Conservation (phyloP, 2,888 invertebrate genomes). For the Pomacea canaliculata region DNA sequence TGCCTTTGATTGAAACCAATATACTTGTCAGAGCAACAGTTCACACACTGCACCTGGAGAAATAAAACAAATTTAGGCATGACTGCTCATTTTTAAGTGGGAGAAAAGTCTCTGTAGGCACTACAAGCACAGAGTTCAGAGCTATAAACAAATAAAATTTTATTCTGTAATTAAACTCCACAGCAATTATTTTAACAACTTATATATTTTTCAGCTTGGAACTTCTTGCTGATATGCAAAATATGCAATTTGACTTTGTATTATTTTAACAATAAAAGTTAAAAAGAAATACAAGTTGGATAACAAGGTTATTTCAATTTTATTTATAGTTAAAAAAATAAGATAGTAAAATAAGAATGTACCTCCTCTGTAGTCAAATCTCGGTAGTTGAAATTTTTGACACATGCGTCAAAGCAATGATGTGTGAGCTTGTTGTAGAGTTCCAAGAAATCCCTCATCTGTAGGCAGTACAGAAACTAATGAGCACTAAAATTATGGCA, state of each 20-base stretch:
- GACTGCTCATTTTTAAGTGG: not conserved
- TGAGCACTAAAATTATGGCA: not conserved
- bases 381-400: slow-evolving; percentile 48
- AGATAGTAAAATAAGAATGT: slow-evolving; percentile 3
- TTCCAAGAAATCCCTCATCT: slow-evolving; percentile 56
- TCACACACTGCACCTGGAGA: slow-evolving; percentile 73
- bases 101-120: slow-evolving; percentile 47
- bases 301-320: no score
- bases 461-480: slow-evolving; percentile 29
- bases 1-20: slow-evolving; percentile 75
- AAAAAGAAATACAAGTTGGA: no score
- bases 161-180: no score
- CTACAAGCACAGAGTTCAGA: no score
- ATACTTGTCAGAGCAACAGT: slow-evolving; percentile 74
- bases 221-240: no score
- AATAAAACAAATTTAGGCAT: slow-evolving; percentile 3
- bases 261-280: no score
- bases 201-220: no score
- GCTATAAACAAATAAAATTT: no score
- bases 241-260: no score
- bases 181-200: no score
- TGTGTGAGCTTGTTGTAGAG: slow-evolving; percentile 55
- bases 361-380: slow-evolving; percentile 50
- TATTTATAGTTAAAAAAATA: no score
- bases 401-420: slow-evolving; percentile 53